Evolutionary conservation across 2,113 vertebrate genomes (phyloP).

Genomic region (Ptychochromis oligacanthus): DNA sequence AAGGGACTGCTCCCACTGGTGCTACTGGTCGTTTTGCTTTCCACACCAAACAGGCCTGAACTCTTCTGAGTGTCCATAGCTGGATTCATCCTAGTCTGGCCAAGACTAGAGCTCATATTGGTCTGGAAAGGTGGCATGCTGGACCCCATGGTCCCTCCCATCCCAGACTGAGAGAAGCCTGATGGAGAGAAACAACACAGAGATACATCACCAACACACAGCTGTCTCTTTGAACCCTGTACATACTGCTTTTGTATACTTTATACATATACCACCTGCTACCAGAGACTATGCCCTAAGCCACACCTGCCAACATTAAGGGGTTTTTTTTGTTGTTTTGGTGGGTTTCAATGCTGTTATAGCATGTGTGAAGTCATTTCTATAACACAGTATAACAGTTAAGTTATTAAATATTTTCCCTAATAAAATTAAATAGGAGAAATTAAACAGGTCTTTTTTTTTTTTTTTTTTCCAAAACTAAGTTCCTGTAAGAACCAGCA

Average conservation of each 20-base stretch:
- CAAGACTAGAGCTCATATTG: constrained; percentile 59
- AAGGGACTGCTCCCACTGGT: constrained; percentile 60
- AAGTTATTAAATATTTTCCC: no score
- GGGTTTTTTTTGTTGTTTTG: no score
- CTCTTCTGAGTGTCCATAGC: constrained; percentile 72
- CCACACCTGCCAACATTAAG: no score
- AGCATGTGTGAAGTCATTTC: no score
- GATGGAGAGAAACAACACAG: constrained; percentile 21
- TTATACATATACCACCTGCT: neutral
- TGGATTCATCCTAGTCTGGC: constrained; percentile 52
- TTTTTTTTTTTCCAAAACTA: no score
- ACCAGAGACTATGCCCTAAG: neutral
- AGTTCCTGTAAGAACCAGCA: no score
- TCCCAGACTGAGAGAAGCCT: constrained; percentile 78
- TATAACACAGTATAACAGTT: no score
- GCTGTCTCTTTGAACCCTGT: neutral
- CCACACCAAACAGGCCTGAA: constrained; percentile 59
- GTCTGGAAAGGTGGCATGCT: constrained; percentile 73
- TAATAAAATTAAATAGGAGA: no score
- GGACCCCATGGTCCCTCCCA: constrained; percentile 70
- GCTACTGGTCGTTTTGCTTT: constrained; percentile 65
- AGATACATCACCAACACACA: constrained; percentile 19
- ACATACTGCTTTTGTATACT: neutral
- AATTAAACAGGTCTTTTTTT: no score
- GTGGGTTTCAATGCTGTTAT: no score